These are phyloP conservation scores for Asobara japonica DNA, from an alignment of 1,140 invertebrate genomes.

Conservation along the genomic window DNA sequence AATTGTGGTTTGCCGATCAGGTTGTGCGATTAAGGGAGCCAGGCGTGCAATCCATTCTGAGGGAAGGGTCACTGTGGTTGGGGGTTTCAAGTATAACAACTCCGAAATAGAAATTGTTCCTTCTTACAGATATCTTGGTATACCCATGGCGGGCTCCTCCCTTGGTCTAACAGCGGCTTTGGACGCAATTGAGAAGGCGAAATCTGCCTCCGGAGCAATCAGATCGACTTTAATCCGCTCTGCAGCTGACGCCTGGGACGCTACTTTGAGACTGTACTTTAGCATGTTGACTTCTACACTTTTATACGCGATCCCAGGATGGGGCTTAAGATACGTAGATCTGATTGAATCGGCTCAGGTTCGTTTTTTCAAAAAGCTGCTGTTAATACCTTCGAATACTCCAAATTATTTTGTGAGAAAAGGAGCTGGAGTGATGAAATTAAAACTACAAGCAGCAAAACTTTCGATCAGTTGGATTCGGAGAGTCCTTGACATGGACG, in stretches of 20 bases:
- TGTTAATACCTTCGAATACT: conserved; percentile 5
- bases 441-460: not conserved
- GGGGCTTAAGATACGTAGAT: conserved; percentile 13
- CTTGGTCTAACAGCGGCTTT: not conserved
- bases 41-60: too few species aligned
- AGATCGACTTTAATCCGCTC: too few species aligned
- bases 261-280: too few species aligned
- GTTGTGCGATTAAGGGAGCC: too few species aligned
- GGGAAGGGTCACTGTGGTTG: not conserved
- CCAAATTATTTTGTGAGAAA: not conserved
- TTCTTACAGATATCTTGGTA: not conserved
- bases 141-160: not conserved
- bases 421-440: not conserved
- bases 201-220: not conserved
- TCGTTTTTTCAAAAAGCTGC: not conserved
- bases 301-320: not conserved
- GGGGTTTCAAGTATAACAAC: not conserved
- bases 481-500: not conserved
- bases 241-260: too few species aligned
- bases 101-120: not conserved
- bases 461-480: not conserved
- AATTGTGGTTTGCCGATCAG: too few species aligned
- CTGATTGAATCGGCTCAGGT: not conserved
- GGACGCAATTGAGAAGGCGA: too few species aligned
- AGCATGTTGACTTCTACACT: not conserved